Evolutionary conservation across 2,113 vertebrate genomes (phyloP), one percentile per base, ranked within the genome.

Genomic region (Saimiri boliviensis): DNA sequence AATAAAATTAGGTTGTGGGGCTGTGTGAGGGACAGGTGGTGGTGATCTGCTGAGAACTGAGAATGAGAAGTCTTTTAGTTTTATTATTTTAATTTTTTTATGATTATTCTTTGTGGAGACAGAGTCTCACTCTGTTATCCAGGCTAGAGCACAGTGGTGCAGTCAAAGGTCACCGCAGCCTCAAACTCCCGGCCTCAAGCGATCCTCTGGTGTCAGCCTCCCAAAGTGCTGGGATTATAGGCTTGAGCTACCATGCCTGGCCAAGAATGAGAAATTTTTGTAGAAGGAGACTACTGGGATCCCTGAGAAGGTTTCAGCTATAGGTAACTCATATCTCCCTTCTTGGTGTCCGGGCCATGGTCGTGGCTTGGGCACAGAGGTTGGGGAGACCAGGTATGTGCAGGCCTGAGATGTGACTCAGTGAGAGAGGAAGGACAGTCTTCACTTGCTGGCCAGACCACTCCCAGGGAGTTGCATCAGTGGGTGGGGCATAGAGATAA

Each of bases 401-500:
- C 30, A 30, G 81, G 85, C 23, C 54, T 58, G 54, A 21, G 45
- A 6, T 2, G n/a, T 77, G 94, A 94, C 4, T 12, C 32, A 92
- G 47, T 30, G 32, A 13, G 30, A 63, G 63, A 49, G 81, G 81
- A 74, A 76, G 82, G 93, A 56, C 74, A 37, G 35, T 35, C 8
- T 21, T 85, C 45, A 37, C 1, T 45, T 40, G 58, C 70, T 58
- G 32, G 19, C 63, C 37, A 21, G n/a, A 45, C 23, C 42, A 6
- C 91, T 77, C 85, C 84, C 76, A 19, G 94, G 85, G 88, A 54
- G 66, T 70, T 52, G 45, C 19, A 60, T 0, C 42, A 16, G 52
- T 23, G 63, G 94, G 63, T 71, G 47, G 90, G 23, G 35, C 35
- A 32, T 54, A 42, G 30, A 93, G 92, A 96, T 95, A 97, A 92